Base-by-base conservation (phyloP, 92 coral and sea anemone species). In the Zoanthus sansibaricus region DNA sequence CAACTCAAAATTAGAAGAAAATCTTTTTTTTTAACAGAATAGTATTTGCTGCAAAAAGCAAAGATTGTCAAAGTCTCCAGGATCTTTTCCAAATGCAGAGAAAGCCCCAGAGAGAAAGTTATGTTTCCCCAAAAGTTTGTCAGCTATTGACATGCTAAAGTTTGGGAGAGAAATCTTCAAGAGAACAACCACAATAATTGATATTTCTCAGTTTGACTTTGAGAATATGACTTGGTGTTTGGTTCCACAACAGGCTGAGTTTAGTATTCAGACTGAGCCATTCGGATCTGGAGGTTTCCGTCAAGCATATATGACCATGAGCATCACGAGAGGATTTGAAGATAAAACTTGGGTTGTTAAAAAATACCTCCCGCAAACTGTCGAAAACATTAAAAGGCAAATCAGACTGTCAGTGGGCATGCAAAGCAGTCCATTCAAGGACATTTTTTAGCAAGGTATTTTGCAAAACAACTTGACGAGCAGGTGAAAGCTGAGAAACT, bases 401-500 rank as follows among this genome's bases (percentile, higher is more conserved):
- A 74, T 10, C 56, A 58, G 48, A 21, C 37, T 7, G 61, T 17
- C 16, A 75, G 71, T 46, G 72, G 47, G 6, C 83, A 86, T 16
- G 76, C 75, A 15, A 8, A 33, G 14, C 67, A 75, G 32, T 54
- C 70, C 37, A 75, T 86, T 3, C 83, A 86, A 62, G 79, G 77
- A 72, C 89, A 75, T 59, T 58, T 58, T 8, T 66, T 86, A 7
- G 72, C 72, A 68, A 68, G 18, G 55, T 75, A 85, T 20, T 6
- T 85, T 72, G 88, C 88, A 20, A 71, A 17, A 32, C 73, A 86
- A 86, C 51, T 85, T 31, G 45, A 54, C 12, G 59, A 54, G 59
- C 59, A 75, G 16, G 89, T 59, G 76, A 59, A 49, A 44, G 71
- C 48, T 15, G 56, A 45, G 11, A 75, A 54, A 54, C 7, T 52